Evolutionary conservation across 2,113 vertebrate species (phyloP).

Genomic region (Calyptommatus sinebrachiatus): DNA sequence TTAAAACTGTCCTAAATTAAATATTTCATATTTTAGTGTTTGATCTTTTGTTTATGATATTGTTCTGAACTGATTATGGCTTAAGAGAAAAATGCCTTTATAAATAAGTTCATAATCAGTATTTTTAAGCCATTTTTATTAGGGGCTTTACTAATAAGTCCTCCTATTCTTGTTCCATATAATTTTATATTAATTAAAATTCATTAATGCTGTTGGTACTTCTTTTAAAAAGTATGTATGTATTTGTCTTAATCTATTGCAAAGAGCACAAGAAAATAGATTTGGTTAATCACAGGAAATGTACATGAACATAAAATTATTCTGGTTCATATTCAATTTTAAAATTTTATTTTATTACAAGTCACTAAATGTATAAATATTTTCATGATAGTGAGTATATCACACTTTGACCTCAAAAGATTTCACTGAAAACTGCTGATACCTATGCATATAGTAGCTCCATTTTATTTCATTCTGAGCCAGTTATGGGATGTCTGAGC

Average conservation of each 20-base stretch:
- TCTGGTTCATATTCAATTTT: conserved; percentile 50
- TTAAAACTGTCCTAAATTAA: conserved; percentile 46
- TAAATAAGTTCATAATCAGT: conserved; percentile 68
- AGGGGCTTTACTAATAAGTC: conserved; percentile 62
- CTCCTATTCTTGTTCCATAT: conserved; percentile 60
- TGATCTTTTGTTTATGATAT: conserved; percentile 49
- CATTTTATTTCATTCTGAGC: not conserved
- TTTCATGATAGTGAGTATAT: not conserved
- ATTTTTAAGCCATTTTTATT: conserved; percentile 67
- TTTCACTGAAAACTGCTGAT: not conserved
- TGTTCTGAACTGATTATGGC: conserved; percentile 64
- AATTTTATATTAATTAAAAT: conserved; percentile 68
- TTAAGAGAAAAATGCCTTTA: conserved; percentile 70
- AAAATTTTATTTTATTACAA: conserved; percentile 54
- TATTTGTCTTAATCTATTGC: conserved; percentile 60
- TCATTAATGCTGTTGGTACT: conserved; percentile 57
- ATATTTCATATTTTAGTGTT: conserved; percentile 55
- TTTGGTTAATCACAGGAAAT: conserved; percentile 61
- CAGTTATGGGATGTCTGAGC: fast-evolving
- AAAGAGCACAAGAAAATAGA: conserved; percentile 62
- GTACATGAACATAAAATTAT: conserved; percentile 35
- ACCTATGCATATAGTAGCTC: not conserved
- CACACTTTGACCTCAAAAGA: conserved; percentile 23
- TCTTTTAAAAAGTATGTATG: conserved; percentile 60
- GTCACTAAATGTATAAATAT: conserved; percentile 35